Conservation (phyloP, 2,888 invertebrate genomes). For the Urechis unicinctus region DNA sequence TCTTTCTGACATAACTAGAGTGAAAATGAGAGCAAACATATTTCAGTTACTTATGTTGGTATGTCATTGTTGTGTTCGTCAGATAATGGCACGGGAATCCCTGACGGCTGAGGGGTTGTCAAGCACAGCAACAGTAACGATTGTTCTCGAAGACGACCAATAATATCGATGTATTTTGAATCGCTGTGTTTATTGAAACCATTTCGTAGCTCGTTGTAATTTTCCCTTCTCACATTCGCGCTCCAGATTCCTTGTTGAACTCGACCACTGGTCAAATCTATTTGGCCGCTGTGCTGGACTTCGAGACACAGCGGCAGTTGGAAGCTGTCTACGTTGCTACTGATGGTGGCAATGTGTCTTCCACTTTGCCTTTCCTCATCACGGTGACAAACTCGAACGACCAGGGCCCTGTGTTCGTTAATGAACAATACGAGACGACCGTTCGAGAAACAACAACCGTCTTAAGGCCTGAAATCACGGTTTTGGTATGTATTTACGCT, state of each 20-base stretch:
- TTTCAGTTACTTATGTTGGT: neutral
- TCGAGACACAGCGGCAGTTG: conserved; percentile 17
- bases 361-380: conserved; percentile 16
- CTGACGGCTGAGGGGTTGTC: neutral
- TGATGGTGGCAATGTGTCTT: conserved; percentile 6
- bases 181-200: no score
- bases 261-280: conserved; percentile 71
- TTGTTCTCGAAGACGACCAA: neutral
- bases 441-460: conserved; percentile 15
- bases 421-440: conserved; percentile 15
- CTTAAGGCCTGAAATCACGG: conserved; percentile 10
- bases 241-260: no score
- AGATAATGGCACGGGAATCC: neutral
- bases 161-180: no score
- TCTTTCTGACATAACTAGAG: no score
- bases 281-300: conserved; percentile 76
- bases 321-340: conserved; percentile 5
- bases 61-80: neutral
- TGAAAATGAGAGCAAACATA: no score
- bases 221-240: no score
- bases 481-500: conserved; percentile 6
- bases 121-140: neutral
- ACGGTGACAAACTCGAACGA: conserved; percentile 23
- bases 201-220: no score
- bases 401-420: conserved; percentile 19